phyloP scores from a whole-genome alignment of 2,888 invertebrate genomes.

The Drepana falcataria region DNA sequence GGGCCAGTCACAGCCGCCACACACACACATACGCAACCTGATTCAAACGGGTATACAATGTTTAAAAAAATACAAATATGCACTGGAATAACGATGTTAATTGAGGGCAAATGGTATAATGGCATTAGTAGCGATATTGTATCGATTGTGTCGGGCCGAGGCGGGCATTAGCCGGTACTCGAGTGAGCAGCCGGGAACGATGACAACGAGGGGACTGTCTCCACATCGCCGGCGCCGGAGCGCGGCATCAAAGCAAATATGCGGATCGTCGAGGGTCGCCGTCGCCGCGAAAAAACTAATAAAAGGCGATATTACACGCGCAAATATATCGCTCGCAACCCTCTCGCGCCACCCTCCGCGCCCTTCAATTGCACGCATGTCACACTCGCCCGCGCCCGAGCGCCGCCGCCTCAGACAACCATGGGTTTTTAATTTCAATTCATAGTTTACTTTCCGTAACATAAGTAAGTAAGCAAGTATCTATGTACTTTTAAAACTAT shows the following conservation, averaged over 20 bases:
- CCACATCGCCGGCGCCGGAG: slow-evolving; percentile 2
- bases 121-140: slow-evolving; percentile 34
- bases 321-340: slow-evolving; percentile 38
- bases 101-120: slow-evolving; percentile 44
- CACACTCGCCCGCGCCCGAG: slow-evolving; percentile 5
- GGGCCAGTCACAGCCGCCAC: slow-evolving; percentile 11
- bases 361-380: slow-evolving; percentile 16
- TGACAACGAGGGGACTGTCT: slow-evolving; percentile 7
- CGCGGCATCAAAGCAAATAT: slow-evolving; percentile 50
- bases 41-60: too few species aligned
- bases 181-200: slow-evolving; percentile 28
- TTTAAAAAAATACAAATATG: slow-evolving; percentile 39
- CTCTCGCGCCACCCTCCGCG: slow-evolving; percentile 10
- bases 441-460: too few species aligned
- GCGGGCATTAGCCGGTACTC: slow-evolving; percentile 35
- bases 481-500: too few species aligned
- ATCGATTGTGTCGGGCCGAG: slow-evolving; percentile 23
- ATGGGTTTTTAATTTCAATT: too few species aligned
- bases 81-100: slow-evolving; percentile 46
- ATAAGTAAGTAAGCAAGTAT: too few species aligned
- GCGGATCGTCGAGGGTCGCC: slow-evolving; percentile 36
- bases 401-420: not conserved
- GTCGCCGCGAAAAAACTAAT: slow-evolving; percentile 73
- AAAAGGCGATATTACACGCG: slow-evolving; percentile 64
- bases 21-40: not conserved